phyloP scores from a whole-genome alignment of 1,140 invertebrate genomes.

The Saccostrea echinata region DNA sequence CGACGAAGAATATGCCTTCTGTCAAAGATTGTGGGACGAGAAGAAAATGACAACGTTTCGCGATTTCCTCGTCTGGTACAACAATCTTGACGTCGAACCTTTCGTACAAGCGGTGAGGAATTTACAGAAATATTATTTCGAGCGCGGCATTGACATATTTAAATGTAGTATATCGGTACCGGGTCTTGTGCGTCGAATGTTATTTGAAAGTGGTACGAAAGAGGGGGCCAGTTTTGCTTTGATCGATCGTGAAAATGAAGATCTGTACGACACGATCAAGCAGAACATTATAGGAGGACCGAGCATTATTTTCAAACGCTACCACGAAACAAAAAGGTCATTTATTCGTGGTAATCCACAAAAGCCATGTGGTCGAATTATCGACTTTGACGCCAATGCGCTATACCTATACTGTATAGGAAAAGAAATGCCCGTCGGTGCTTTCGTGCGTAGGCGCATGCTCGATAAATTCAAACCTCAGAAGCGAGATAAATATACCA shows the following conservation, averaged over 20 bases:
- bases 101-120: slow-evolving; percentile 62
- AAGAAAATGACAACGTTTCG: slow-evolving; percentile 52
- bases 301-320: slow-evolving; percentile 58
- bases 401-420: slow-evolving; percentile 46
- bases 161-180: slow-evolving; percentile 59
- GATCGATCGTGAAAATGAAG: slow-evolving; percentile 51
- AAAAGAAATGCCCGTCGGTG: slow-evolving; percentile 59
- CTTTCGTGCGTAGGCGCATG: slow-evolving; percentile 44
- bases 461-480: slow-evolving; percentile 48
- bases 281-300: slow-evolving; percentile 56
- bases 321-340: slow-evolving; percentile 56
- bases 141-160: slow-evolving; percentile 58
- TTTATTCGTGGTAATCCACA: slow-evolving; percentile 38
- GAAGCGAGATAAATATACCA: slow-evolving; percentile 40
- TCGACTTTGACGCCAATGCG: slow-evolving; percentile 53
- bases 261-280: slow-evolving; percentile 58
- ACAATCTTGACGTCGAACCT: slow-evolving; percentile 58
- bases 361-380: slow-evolving; percentile 43
- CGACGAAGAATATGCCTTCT: slow-evolving; percentile 56
- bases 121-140: slow-evolving; percentile 54
- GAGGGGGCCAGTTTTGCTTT: slow-evolving; percentile 47
- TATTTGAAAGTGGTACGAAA: slow-evolving; percentile 54
- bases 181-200: slow-evolving; percentile 54
- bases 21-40: slow-evolving; percentile 58
- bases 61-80: slow-evolving; percentile 64